These are phyloP conservation scores for Nyctalus aviator DNA, from an alignment of 2,797 vertebrate genomes.

Conservation along the genomic window DNA sequence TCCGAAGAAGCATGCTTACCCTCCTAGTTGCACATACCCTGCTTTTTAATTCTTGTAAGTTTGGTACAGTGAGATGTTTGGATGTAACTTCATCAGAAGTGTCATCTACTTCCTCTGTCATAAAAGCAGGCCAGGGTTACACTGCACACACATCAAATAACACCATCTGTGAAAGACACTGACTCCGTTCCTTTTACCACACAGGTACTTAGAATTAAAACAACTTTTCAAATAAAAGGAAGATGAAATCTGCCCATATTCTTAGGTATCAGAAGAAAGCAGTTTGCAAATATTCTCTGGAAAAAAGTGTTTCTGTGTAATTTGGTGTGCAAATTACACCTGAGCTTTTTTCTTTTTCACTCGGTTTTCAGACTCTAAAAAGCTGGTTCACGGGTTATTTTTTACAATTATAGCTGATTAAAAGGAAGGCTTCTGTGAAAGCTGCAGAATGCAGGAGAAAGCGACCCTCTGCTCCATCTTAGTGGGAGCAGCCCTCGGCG, in stretches of 20 bases:
- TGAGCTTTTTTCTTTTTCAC: conserved; percentile 49
- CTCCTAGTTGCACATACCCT: neutral
- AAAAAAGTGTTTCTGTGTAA: neutral
- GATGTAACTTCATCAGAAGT: conserved; percentile 29
- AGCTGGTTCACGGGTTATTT: conserved; percentile 70
- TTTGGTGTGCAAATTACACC: conserved; percentile 20
- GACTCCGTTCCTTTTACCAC: neutral
- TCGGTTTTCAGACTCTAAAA: conserved; percentile 42
- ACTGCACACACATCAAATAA: neutral
- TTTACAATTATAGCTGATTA: conserved; percentile 65
- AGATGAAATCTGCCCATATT: neutral
- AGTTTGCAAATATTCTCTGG: neutral
- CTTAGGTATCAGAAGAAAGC: neutral
- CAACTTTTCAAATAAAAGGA: conserved; percentile 37
- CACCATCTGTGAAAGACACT: neutral
- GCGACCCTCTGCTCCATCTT: conserved; percentile 5
- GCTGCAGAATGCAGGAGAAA: neutral
- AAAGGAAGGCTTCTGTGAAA: neutral
- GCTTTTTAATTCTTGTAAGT: conserved; percentile 30
- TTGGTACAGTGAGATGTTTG: neutral
- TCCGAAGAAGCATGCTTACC: neutral
- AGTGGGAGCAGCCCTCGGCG: neutral
- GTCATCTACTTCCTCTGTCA: neutral
- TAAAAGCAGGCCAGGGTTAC: neutral
- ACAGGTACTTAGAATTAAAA: conserved; percentile 25